Evolutionary conservation across 2,797 vertebrate species (phyloP).

Genomic region (Coccyzus lansbergi): DNA sequence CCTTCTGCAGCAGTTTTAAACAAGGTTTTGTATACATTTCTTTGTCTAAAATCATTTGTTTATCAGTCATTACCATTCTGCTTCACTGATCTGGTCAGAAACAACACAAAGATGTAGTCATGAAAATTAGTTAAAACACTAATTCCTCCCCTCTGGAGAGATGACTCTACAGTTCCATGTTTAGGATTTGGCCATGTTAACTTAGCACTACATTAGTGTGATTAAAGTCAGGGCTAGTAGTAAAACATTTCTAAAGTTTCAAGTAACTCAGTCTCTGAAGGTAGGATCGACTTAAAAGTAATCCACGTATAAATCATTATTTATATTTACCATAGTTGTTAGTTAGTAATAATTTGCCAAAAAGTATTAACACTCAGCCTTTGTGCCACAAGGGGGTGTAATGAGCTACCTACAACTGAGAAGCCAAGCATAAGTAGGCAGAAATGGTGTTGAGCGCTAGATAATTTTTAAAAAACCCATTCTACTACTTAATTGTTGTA

Average conservation of each 20-base stretch:
- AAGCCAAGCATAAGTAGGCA: not conserved
- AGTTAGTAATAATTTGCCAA: not conserved
- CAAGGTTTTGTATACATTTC: not conserved
- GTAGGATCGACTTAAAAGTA: not conserved
- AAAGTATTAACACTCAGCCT: not conserved
- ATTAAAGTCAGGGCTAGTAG: not conserved
- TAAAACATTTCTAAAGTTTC: not conserved
- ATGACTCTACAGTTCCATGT: not conserved
- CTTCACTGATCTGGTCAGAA: not conserved
- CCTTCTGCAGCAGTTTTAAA: not conserved
- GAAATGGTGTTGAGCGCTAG: not conserved
- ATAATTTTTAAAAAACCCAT: not conserved
- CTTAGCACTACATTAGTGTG: not conserved
- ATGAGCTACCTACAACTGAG: not conserved
- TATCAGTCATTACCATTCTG: not conserved
- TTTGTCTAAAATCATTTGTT: not conserved
- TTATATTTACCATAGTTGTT: not conserved
- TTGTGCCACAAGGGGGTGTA: constrained; percentile 42
- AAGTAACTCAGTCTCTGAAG: not conserved
- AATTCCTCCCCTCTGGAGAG: not conserved
- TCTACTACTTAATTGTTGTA: not conserved
- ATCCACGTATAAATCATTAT: not conserved
- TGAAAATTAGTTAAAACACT: not conserved
- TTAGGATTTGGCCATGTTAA: not conserved
- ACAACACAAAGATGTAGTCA: not conserved